These are phyloP conservation scores for Pterobdella sp. DNA, from an alignment of 2,888 invertebrate species.

Conservation along the genomic window DNA sequence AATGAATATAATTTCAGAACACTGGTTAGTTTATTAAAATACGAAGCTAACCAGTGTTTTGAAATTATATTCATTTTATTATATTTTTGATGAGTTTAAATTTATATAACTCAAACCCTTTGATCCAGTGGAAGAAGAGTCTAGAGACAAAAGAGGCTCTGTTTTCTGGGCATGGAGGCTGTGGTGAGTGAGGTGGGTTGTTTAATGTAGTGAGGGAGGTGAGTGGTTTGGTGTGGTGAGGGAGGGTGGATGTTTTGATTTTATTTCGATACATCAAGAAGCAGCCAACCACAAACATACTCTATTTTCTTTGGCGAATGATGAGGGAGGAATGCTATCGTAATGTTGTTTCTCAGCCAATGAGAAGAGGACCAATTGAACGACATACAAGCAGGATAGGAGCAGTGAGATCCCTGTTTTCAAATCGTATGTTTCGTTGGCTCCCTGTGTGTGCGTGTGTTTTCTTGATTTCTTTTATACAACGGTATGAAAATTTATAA, in stretches of 20 bases:
- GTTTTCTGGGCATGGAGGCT: conserved; percentile 49
- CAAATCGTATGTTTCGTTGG: conserved; percentile 33
- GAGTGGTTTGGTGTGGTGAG: conserved; percentile 18
- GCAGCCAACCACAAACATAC: not conserved
- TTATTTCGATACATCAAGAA: not conserved
- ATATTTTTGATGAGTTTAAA: conserved; percentile 3
- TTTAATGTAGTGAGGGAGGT: conserved; percentile 32
- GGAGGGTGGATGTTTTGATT: too few species aligned
- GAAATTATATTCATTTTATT: too few species aligned
- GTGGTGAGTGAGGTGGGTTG: not conserved
- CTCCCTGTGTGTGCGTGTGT: conserved; percentile 21
- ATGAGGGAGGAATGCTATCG: conserved; percentile 16
- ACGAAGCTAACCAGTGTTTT: not conserved
- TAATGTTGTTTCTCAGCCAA: conserved; percentile 34
- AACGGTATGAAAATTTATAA: not conserved
- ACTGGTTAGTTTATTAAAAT: not conserved
- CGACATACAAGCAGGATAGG: conserved; percentile 28
- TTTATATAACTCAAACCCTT: conserved; percentile 40
- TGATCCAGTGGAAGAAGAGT: conserved; percentile 49
- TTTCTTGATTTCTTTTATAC: not conserved
- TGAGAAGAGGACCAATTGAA: conserved; percentile 34
- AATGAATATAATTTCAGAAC: too few species aligned
- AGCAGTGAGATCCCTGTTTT: conserved; percentile 34
- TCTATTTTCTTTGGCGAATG: not conserved
- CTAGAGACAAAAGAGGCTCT: conserved; percentile 48